These are phyloP conservation scores for Drosophila pseudotalamancana DNA, from an alignment of 2,888 invertebrate genomes.

Conservation along the genomic window DNA sequence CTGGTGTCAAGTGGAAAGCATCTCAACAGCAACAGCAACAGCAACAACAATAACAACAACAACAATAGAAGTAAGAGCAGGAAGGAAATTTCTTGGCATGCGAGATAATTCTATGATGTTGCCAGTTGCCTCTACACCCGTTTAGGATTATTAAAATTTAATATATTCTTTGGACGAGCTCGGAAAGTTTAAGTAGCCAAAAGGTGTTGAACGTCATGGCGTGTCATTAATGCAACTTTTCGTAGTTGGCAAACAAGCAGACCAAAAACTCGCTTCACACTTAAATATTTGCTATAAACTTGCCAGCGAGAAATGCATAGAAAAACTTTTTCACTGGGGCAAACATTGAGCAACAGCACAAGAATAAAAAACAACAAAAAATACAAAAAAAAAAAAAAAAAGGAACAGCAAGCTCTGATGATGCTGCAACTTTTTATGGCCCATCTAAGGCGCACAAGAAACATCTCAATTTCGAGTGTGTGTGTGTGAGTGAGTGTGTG, in stretches of 20 bases:
- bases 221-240: slow-evolving; percentile 57
- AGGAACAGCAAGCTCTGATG: slow-evolving; percentile 52
- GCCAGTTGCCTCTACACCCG: slow-evolving; percentile 13
- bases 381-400: not conserved
- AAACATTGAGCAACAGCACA: slow-evolving; percentile 15
- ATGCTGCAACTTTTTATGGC: slow-evolving; percentile 68
- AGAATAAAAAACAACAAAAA: not conserved
- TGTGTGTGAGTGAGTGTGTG: not conserved
- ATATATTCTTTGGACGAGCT: slow-evolving; percentile 32
- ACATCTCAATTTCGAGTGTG: slow-evolving; percentile 55
- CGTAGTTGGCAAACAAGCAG: slow-evolving; percentile 36
- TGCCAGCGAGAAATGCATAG: slow-evolving; percentile 46
- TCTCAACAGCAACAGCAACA: slow-evolving; percentile 4
- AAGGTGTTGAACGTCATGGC: slow-evolving; percentile 55
- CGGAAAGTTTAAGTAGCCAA: slow-evolving; percentile 39
- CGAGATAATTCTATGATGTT: slow-evolving; percentile 8
- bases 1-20: slow-evolving; percentile 38
- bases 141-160: slow-evolving; percentile 52
- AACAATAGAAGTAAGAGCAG: too few species aligned
- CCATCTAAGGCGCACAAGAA: slow-evolving; percentile 44
- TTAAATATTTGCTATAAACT: slow-evolving; percentile 69
- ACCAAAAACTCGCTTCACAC: slow-evolving; percentile 39
- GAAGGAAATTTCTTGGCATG: slow-evolving; percentile 9
- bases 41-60: slow-evolving; percentile 2
- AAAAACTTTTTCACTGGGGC: slow-evolving; percentile 55